Base-by-base conservation (phyloP, 2,888 invertebrate genomes). In the Cryptocephalus primarius region DNA sequence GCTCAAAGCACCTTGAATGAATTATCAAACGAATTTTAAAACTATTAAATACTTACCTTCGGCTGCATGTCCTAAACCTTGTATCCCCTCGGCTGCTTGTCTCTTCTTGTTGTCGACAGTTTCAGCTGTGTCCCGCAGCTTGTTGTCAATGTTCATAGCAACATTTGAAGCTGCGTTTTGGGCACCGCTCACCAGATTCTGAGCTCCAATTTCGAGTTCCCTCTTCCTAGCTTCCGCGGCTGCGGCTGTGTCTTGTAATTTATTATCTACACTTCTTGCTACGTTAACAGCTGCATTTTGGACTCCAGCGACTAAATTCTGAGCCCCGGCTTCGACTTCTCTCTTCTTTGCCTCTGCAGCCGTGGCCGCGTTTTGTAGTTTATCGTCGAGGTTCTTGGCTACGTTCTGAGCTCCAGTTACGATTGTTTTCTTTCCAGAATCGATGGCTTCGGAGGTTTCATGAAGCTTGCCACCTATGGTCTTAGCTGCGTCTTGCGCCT, bases 71-170 rank as follows among this genome's bases (percentile, higher is more conserved):
- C 53, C 56, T 42, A 47, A 49, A 39, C 50, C 52, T 43, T 56
- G 56, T 9, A 53, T 52, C 8, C 49, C 55, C 40, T 50, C 38
- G 31, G 42, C 49, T 12, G 48, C 12, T 32, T 52, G 48, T 43
- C 45, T 40, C 39, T 44, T 45, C 36, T 54, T 55, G n/a, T 49
- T 48, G 43, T 55, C 51, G n/a, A 13, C 42, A 31, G 42, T 31
- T 9, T 22, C 42, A n/a, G 22, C 42, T 10, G 52, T 52, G 36
- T 43, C 34, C 13, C 31, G 36, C 2, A 83, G 65, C 68, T 81
- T 82, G 51, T 75, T 63, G 61, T 82, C 82, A 41, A 79, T 75
- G 9, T 75, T 72, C 39, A 34, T 36, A 1, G 45, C 53, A 41
- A 79, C 75, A 9, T 75, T 72, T 39, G 34, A 32, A 2, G 45